phyloP scores from a whole-genome alignment of 1,140 invertebrate species.

The Laodelphax striatellus region DNA sequence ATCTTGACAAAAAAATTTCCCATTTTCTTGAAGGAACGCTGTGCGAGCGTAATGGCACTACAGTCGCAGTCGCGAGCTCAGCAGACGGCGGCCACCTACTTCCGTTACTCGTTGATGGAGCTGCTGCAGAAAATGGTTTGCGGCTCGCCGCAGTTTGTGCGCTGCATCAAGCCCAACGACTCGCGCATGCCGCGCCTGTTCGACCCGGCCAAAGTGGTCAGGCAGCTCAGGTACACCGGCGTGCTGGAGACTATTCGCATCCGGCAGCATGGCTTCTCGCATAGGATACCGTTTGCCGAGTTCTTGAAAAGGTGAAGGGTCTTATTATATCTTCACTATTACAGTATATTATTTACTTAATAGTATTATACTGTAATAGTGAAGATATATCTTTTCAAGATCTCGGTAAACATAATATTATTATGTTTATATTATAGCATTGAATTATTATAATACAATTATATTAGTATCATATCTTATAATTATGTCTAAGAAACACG shows the following conservation, averaged over 20 bases:
- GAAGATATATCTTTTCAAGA: too few species aligned
- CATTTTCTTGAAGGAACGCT: conserved; percentile 30
- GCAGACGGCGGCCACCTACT: conserved; percentile 75
- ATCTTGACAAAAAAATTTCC: too few species aligned
- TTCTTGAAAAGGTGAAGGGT: conserved; percentile 57
- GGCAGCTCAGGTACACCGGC: conserved; percentile 68
- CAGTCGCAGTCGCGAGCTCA: conserved; percentile 72
- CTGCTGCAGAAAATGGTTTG: conserved; percentile 74
- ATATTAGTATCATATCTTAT: too few species aligned
- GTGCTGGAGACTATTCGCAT: conserved; percentile 73
- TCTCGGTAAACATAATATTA: too few species aligned
- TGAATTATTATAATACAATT: too few species aligned
- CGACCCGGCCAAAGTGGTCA: conserved; percentile 56
- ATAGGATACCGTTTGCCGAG: conserved; percentile 63
- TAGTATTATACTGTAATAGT: too few species aligned
- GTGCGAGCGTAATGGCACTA: conserved; percentile 42
- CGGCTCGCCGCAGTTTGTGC: conserved; percentile 66
- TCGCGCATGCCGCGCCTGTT: conserved; percentile 51
- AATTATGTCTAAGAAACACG: too few species aligned
- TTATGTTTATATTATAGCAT: too few species aligned
- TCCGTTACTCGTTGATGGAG: conserved; percentile 75
- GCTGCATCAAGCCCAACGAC: conserved; percentile 76
- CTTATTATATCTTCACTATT: too few species aligned
- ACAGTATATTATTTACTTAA: too few species aligned
- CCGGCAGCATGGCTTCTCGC: conserved; percentile 68